phyloP scores from a whole-genome alignment of 2,888 invertebrate species.

The Entomobrya proxima region DNA sequence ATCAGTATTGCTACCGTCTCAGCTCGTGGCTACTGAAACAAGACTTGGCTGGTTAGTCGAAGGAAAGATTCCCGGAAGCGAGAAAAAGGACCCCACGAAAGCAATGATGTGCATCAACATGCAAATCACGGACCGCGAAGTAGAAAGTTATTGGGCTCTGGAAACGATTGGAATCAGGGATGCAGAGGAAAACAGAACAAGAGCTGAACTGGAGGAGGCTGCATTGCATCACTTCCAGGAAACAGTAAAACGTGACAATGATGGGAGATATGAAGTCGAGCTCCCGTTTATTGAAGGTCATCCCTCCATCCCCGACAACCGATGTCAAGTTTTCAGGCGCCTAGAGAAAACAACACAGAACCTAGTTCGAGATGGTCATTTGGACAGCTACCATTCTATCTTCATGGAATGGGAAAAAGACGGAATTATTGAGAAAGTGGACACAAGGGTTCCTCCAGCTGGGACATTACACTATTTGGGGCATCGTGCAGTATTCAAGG shows the following conservation, averaged over 20 bases:
- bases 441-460: background rate
- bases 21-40: constrained; percentile 23
- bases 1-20: background rate
- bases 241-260: constrained; percentile 70
- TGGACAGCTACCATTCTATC: background rate
- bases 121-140: background rate
- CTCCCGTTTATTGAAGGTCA: background rate
- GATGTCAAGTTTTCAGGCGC: background rate
- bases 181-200: constrained; percentile 58
- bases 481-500: constrained; percentile 69
- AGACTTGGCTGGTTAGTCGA: constrained; percentile 37
- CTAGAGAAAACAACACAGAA: background rate
- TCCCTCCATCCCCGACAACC: background rate
- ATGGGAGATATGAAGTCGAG: background rate
- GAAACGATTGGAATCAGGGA: constrained; percentile 57
- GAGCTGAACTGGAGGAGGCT: constrained; percentile 9
- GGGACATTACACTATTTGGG: constrained; percentile 48
- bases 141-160: constrained; percentile 48
- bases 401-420: background rate
- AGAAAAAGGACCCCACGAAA: background rate
- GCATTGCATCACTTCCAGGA: constrained; percentile 52
- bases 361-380: background rate
- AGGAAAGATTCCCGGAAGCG: background rate
- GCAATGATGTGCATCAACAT: constrained; percentile 10
- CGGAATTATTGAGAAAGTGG: constrained; percentile 9